These are phyloP conservation scores for Drosophila dives DNA, from an alignment of 2,888 invertebrate genomes.

Conservation along the genomic window DNA sequence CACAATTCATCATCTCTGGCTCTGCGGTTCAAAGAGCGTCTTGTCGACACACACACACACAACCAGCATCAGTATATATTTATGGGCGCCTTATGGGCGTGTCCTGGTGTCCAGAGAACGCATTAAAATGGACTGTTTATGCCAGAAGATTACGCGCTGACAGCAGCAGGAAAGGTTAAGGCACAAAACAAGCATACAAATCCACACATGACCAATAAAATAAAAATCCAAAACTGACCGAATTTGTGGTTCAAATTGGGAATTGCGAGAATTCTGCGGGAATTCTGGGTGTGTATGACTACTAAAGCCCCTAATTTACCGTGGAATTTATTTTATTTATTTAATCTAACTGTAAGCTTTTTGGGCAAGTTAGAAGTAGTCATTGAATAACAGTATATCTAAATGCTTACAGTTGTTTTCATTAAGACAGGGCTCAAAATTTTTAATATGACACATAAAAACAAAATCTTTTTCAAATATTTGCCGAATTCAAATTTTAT, in stretches of 20 bases:
- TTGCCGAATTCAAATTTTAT: background rate
- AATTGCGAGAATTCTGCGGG: too few relatives aligned
- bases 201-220: conserved; percentile 15
- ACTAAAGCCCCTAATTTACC: background rate
- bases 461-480: background rate
- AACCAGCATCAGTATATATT: conserved; percentile 51
- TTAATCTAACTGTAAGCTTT: background rate
- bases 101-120: conserved; percentile 17
- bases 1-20: conserved; percentile 74
- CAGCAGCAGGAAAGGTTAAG: conserved; percentile 1
- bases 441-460: background rate
- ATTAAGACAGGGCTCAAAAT: background rate
- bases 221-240: conserved; percentile 21
- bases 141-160: conserved; percentile 47
- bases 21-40: conserved; percentile 7
- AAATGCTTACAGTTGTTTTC: background rate
- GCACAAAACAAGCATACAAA: background rate
- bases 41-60: conserved; percentile 13
- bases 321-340: background rate
- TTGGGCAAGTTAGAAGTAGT: background rate
- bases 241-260: conserved; percentile 8
- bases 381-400: background rate
- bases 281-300: background rate
- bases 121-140: conserved; percentile 64
- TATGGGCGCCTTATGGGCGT: conserved; percentile 36